Evolutionary conservation across 2,888 invertebrate species (phyloP).

Genomic region (Aspidiotus destructor): DNA sequence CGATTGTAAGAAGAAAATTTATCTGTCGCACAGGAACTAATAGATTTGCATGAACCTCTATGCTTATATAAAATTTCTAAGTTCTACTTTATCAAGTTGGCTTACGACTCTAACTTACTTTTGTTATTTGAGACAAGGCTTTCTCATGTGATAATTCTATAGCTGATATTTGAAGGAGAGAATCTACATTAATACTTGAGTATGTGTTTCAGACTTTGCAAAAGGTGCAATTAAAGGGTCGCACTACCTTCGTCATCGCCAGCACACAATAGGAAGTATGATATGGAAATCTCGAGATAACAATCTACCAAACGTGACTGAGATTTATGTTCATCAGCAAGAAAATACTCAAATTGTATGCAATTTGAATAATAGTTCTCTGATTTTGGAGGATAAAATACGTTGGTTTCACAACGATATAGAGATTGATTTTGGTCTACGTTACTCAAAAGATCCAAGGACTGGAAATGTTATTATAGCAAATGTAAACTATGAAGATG

Average conservation of each 20-base stretch:
- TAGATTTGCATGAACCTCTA: no score
- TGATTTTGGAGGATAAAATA: conserved; percentile 13
- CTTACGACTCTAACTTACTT: no score
- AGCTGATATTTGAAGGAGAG: no score
- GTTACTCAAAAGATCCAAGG: conserved; percentile 45
- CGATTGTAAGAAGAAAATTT: no score
- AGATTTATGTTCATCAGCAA: conserved; percentile 16
- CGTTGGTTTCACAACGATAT: conserved; percentile 38
- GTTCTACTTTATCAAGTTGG: no score
- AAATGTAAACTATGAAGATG: conserved; percentile 53
- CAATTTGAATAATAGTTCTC: conserved; percentile 15
- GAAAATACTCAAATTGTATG: conserved; percentile 23
- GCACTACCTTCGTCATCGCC: conserved; percentile 20
- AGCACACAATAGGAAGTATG: conserved; percentile 18
- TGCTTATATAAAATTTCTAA: no score
- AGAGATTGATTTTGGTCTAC: conserved; percentile 41
- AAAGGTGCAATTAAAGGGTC: conserved; percentile 20
- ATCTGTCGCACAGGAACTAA: no score
- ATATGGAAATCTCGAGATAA: conserved; percentile 23
- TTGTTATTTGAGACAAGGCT: no score
- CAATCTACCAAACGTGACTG: conserved; percentile 13
- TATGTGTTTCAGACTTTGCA: conserved; percentile 20
- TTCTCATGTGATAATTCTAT: no score
- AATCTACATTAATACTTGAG: background rate
- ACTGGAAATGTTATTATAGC: conserved; percentile 48